phyloP scores from a whole-genome alignment of 2,797 vertebrate genomes.

The Tapirus indicus region DNA sequence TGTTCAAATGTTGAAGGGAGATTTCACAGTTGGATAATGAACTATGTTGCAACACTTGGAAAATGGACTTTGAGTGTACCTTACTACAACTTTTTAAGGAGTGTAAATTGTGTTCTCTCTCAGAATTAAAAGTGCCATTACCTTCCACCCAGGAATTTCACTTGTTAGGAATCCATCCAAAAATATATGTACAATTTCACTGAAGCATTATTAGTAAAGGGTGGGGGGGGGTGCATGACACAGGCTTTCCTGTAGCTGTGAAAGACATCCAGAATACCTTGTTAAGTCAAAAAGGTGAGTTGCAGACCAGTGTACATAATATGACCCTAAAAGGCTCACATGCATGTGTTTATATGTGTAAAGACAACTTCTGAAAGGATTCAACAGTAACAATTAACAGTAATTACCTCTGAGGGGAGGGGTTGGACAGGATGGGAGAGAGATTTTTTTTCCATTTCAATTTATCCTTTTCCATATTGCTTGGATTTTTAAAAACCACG shows the following conservation, averaged over 20 bases:
- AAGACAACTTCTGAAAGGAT: not conserved
- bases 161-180: not conserved
- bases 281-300: conserved; percentile 8
- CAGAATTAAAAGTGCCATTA: not conserved
- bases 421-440: not conserved
- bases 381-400: not conserved
- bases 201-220: not conserved
- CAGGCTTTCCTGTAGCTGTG: not conserved
- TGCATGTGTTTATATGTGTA: not conserved
- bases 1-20: not conserved
- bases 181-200: not conserved
- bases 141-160: conserved; percentile 24
- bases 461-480: not conserved
- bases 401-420: not conserved
- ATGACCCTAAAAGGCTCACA: not conserved
- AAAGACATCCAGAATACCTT: not conserved
- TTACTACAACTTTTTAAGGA: not conserved
- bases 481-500: not conserved
- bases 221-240: not conserved
- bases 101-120: not conserved
- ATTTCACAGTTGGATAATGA: not conserved
- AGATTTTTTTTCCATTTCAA: not conserved
- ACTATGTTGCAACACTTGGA: not conserved
- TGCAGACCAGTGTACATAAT: not conserved
- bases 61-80: not conserved